Conservation (phyloP, 1,140 invertebrate species). For the Penaeus indicus region DNA sequence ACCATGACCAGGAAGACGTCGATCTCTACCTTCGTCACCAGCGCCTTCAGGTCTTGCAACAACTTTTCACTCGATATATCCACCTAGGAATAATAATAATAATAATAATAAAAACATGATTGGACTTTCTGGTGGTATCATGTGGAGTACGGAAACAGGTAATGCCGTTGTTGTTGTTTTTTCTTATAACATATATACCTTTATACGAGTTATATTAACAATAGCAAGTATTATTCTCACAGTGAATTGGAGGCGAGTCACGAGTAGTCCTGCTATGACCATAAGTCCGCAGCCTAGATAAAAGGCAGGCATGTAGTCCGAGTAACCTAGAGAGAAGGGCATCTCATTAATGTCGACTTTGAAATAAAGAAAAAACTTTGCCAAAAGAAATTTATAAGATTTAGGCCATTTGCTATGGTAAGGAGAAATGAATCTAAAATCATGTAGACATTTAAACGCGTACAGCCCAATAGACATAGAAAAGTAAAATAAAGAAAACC, state of each 20-base stretch:
- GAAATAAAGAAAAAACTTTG: no score
- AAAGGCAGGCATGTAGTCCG: slow-evolving; percentile 46
- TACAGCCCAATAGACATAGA: not conserved
- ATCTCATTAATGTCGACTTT: not conserved
- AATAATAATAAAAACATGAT: not conserved
- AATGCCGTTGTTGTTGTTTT: not conserved
- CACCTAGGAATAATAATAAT: slow-evolving; percentile 8
- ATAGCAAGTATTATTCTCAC: not conserved
- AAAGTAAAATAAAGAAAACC: slow-evolving; percentile 68
- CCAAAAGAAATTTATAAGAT: no score
- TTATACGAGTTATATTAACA: not conserved
- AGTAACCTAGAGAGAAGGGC: slow-evolving; percentile 16
- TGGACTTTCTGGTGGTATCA: not conserved
- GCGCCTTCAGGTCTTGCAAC: slow-evolving; percentile 78
- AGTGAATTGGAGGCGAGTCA: slow-evolving; percentile 13
- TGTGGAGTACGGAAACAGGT: not conserved
- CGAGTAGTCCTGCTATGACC: not conserved
- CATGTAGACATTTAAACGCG: not conserved
- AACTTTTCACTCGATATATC: not conserved
- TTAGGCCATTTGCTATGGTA: no score
- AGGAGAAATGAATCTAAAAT: not conserved
- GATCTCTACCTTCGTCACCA: slow-evolving; percentile 75
- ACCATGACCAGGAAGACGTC: slow-evolving; percentile 84
- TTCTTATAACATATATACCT: not conserved
- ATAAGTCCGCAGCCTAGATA: slow-evolving; percentile 35